Evolutionary conservation across 2,113 vertebrate species (phyloP).

Genomic region (Cardinalis cardinalis): DNA sequence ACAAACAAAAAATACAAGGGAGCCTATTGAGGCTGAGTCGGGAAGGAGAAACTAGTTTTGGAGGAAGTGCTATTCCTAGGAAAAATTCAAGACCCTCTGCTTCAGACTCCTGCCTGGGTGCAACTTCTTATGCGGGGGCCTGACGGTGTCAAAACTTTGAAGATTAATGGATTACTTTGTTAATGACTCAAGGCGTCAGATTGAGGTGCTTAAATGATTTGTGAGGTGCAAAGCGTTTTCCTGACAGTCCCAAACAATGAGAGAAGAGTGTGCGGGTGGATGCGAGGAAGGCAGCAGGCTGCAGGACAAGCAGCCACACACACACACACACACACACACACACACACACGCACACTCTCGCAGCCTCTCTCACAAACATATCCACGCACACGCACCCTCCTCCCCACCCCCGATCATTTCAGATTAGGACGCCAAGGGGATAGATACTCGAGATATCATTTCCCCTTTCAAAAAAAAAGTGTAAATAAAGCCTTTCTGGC

Average conservation of each 20-base stretch:
- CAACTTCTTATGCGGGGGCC: slow-evolving; percentile 74
- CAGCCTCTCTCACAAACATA: slow-evolving; percentile 33
- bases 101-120: slow-evolving; percentile 55
- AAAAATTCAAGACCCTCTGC: slow-evolving; percentile 42
- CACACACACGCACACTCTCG: neutral
- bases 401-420: slow-evolving; percentile 22
- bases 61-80: slow-evolving; percentile 42
- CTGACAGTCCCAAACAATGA: slow-evolving; percentile 92
- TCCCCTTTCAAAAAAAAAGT: slow-evolving; percentile 76
- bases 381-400: slow-evolving; percentile 15
- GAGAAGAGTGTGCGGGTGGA: slow-evolving; percentile 82
- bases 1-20: neutral
- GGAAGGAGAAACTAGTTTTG: slow-evolving; percentile 47
- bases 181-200: slow-evolving; percentile 86
- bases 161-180: slow-evolving; percentile 90
- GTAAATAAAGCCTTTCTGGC: slow-evolving; percentile 92
- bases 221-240: slow-evolving; percentile 86
- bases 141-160: slow-evolving; percentile 84
- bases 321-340: slow-evolving; percentile 1
- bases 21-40: neutral
- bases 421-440: slow-evolving; percentile 59
- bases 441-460: slow-evolving; percentile 58
- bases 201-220: slow-evolving; percentile 87
- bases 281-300: slow-evolving; percentile 67
- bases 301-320: slow-evolving; percentile 52